A percentile compares a stretch with the other conserved stretches of the same genome.
phyloP scores from a whole-genome alignment of 2,888 invertebrate species.

The Cryptophagus acutangulus region DNA sequence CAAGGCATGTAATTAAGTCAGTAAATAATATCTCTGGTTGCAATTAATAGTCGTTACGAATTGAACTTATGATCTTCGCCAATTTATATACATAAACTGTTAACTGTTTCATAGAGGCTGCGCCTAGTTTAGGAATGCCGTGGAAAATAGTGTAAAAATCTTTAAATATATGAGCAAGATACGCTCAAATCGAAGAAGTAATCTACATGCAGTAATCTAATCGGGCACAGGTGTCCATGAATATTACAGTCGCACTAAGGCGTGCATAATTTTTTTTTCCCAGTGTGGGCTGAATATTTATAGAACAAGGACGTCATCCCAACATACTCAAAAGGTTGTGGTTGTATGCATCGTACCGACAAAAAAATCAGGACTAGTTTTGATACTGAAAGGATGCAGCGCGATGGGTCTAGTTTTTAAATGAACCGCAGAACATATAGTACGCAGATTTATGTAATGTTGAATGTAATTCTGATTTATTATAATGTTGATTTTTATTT shows the following conservation, averaged over 20 bases:
- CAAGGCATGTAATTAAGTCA: conserved; percentile 21
- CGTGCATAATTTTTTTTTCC: conserved; percentile 32
- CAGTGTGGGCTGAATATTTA: conserved; percentile 38
- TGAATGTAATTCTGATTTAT: no score
- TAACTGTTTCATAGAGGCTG: conserved; percentile 28
- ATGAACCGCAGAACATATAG: no score
- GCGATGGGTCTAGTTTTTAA: no score
- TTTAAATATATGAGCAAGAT: conserved; percentile 23
- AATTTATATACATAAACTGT: conserved; percentile 26
- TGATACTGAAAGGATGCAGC: no score
- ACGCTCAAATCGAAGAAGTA: conserved; percentile 37
- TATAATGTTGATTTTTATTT: no score
- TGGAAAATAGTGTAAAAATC: conserved; percentile 23
- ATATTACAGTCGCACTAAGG: conserved; percentile 35
- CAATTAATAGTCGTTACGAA: conserved; percentile 21
- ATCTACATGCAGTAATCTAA: conserved; percentile 40
- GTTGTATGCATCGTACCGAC: no score
- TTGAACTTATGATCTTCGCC: conserved; percentile 31
- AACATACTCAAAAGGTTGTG: conserved; percentile 10
- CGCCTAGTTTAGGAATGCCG: conserved; percentile 31
- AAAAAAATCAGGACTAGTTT: no score
- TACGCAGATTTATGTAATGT: no score
- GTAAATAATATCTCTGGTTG: conserved; percentile 17
- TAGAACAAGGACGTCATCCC: conserved; percentile 36
- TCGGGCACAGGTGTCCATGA: conserved; percentile 42